Conservation (phyloP, 2,113 vertebrate species). For the Calonectris borealis region DNA sequence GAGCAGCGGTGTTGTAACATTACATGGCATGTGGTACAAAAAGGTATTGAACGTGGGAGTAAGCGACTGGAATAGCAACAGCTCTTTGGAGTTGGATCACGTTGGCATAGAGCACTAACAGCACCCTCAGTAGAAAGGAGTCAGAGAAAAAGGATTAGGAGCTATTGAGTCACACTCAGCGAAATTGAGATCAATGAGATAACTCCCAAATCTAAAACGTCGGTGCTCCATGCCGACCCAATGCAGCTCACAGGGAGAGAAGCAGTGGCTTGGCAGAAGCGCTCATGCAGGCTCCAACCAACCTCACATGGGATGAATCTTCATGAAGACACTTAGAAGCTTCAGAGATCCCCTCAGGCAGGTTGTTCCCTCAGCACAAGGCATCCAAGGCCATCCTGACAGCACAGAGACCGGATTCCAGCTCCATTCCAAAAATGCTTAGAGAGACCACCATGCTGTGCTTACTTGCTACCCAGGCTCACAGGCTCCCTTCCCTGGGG, state of each 20-base stretch:
- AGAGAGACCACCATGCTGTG: neutral
- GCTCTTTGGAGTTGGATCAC: neutral
- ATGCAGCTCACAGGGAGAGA: neutral
- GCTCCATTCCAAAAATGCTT: neutral
- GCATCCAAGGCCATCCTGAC: neutral
- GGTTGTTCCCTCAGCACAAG: neutral
- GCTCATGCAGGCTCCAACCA: neutral
- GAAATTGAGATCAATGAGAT: neutral
- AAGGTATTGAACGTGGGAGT: neutral
- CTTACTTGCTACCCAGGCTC: neutral
- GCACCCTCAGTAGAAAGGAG: neutral
- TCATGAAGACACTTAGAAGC: neutral
- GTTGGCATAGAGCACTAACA: neutral
- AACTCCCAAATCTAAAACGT: neutral
- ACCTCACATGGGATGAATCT: neutral
- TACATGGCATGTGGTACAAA: neutral
- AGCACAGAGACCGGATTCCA: neutral
- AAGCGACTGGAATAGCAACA: neutral
- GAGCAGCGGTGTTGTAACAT: neutral
- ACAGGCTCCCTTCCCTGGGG: neutral
- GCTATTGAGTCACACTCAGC: neutral
- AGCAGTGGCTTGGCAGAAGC: neutral
- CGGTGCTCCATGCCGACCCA: rapidly evolving
- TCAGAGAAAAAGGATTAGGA: neutral
- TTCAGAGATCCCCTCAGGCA: neutral